A percentile compares a stretch with the other conserved stretches of the same genome.
Evolutionary conservation across 1,140 invertebrate species (phyloP).

Genomic region (Lucilia sericata): DNA sequence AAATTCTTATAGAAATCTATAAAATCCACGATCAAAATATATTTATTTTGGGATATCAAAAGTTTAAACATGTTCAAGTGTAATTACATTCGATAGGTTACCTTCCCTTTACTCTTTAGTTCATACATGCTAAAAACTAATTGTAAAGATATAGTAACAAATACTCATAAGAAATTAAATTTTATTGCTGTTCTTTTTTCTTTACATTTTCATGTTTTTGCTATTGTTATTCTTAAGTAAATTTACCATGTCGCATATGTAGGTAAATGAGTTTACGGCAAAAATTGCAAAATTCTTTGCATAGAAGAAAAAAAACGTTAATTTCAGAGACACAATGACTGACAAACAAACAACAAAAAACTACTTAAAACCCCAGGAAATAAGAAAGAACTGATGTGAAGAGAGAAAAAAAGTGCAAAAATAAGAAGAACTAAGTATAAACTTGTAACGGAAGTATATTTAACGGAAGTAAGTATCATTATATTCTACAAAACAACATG

Average conservation of each 20-base stretch:
- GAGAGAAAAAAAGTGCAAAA: neutral
- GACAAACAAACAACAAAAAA: no score
- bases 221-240: neutral
- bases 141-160: neutral
- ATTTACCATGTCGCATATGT: slow-evolving; percentile 5
- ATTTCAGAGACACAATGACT: no score
- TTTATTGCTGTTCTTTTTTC: neutral
- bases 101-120: no score
- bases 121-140: neutral
- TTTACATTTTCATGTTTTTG: neutral
- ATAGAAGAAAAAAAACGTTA: neutral
- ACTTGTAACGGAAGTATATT: slow-evolving; percentile 13
- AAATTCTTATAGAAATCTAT: no score
- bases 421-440: neutral
- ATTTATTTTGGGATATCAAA: no score
- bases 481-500: neutral
- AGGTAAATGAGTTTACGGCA: neutral
- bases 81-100: no score
- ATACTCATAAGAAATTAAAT: neutral
- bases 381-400: neutral
- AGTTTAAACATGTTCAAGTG: no score
- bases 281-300: neutral
- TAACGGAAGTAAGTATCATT: slow-evolving; percentile 15
- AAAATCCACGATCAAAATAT: no score
- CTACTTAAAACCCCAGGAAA: neutral